Evolutionary conservation across 2,888 invertebrate species (phyloP), one percentile per base, ranked within the genome.

Genomic region (Petrolisthes manimaculis): DNA sequence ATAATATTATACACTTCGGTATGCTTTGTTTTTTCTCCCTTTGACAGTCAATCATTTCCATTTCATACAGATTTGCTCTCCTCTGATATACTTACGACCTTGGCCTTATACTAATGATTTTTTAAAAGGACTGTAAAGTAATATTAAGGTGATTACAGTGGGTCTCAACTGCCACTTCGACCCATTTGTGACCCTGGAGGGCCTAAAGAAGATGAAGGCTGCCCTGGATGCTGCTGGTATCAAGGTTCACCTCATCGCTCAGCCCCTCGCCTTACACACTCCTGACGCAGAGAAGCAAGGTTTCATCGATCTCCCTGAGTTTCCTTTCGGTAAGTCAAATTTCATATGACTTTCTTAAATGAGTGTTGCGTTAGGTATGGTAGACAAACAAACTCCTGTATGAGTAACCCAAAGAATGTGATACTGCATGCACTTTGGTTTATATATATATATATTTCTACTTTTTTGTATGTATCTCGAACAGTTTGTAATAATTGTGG

Each of bases 221-320:
- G 93, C 92, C 18, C 89, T 93, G 83, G 92, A 92, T 0, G 91
- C 89, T 3, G 92, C 92, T 3, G 92, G 92, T 3, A 90, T 93
- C 53, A 85, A 90, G 83, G 92, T 92, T 5, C 92, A 92, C 89
- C 91, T 93, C 77, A 93, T 93, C 92, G 84, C 91, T 5, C 93
- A 93, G 90, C 93, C 93, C 5, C 88, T 93, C 9, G 92, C 91
- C 53, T 92, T 91, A 81, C 92, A 92, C 90, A 93, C 93, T 5
- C 93, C 93, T 0, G 93, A 93, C 91, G 93, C 92, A 18, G 91
- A 91, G 74, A 92, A 92, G 84, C 93, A 93, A 88, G 93, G 93
- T 54, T 93, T 93, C 92, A 93, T 93, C 86, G 93, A 93, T 89
- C 92, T 93, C 12, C 93, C 93, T 0, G 93, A 93, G 90, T 93